Evolutionary conservation across 2,888 invertebrate species (phyloP).

Genomic region (Brachyptera risi): DNA sequence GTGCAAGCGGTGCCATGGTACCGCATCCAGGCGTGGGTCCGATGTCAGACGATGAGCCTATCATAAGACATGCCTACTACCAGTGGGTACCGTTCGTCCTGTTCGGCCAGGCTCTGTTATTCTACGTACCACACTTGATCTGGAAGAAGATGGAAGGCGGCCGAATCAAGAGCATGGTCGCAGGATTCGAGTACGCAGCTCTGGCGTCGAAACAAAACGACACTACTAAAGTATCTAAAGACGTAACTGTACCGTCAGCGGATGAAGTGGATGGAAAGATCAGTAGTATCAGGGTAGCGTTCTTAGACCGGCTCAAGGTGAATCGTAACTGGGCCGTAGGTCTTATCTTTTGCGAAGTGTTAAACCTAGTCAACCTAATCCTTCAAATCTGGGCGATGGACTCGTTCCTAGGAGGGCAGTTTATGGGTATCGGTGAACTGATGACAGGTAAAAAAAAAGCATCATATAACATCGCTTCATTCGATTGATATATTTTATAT

Average conservation of each 20-base stretch:
- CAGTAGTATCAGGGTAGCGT: slow-evolving; percentile 16
- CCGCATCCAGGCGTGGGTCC: slow-evolving; percentile 41
- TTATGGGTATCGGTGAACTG: slow-evolving; percentile 24
- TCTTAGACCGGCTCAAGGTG: slow-evolving; percentile 26
- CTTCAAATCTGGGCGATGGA: slow-evolving; percentile 27
- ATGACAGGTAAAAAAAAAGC: slow-evolving; percentile 3
- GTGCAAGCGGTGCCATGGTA: not conserved
- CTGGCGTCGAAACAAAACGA: slow-evolving; percentile 6
- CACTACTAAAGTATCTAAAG: slow-evolving; percentile 16
- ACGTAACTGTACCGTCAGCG: slow-evolving; percentile 16
- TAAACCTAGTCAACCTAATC: slow-evolving; percentile 30
- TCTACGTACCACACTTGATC: slow-evolving; percentile 43
- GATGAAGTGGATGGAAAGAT: slow-evolving; percentile 13
- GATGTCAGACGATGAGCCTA: slow-evolving; percentile 33
- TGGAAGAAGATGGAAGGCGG: slow-evolving; percentile 45
- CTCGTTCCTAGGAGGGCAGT: slow-evolving; percentile 30
- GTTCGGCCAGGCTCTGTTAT: slow-evolving; percentile 44
- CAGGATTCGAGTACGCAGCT: slow-evolving; percentile 15
- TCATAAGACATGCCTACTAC: slow-evolving; percentile 44
- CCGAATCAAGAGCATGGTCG: slow-evolving; percentile 38
- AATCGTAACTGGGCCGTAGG: slow-evolving; percentile 30
- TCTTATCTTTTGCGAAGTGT: slow-evolving; percentile 29
- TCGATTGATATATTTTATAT: no score
- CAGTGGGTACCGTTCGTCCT: slow-evolving; percentile 48
- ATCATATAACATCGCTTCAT: no score